Evolutionary conservation across 1,140 invertebrate genomes (phyloP).

Genomic region (Nixonia krombeini): DNA sequence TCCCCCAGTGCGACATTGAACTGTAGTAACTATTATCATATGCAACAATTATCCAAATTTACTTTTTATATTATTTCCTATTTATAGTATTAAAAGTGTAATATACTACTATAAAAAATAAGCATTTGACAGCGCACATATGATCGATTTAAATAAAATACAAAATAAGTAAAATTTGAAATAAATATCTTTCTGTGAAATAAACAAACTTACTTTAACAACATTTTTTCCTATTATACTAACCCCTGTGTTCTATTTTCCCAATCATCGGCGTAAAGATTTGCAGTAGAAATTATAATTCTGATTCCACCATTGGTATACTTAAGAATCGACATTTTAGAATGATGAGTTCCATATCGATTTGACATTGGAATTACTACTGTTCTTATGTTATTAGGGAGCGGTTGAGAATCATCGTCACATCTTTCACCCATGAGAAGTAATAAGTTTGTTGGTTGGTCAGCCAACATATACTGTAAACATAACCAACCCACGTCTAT

Average conservation of each 20-base stretch:
- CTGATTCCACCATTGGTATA: constrained; percentile 87
- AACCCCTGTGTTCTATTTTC: constrained; percentile 93
- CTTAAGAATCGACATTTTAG: constrained; percentile 91
- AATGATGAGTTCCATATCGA: constrained; percentile 91
- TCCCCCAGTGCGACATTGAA: too few relatives aligned
- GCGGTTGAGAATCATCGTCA: constrained; percentile 50
- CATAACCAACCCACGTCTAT: constrained; percentile 89
- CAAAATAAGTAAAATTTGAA: constrained; percentile 9
- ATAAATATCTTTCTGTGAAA: background rate
- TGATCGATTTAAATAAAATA: too few relatives aligned
- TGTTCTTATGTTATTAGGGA: background rate
- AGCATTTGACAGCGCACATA: too few relatives aligned
- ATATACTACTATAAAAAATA: too few relatives aligned
- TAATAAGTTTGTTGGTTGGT: constrained; percentile 74
- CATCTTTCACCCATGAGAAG: constrained; percentile 84
- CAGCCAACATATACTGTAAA: constrained; percentile 82
- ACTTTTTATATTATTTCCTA: too few relatives aligned
- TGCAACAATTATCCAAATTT: too few relatives aligned
- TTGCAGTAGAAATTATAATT: constrained; percentile 92
- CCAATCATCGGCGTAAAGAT: constrained; percentile 93
- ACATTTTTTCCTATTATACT: constrained; percentile 35
- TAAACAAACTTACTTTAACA: too few relatives aligned
- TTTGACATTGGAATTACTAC: constrained; percentile 74
- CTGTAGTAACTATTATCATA: too few relatives aligned
- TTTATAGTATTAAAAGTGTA: too few relatives aligned